These are phyloP conservation scores for Parapsyche elsis DNA, from an alignment of 1,140 invertebrate genomes.

Conservation along the genomic window DNA sequence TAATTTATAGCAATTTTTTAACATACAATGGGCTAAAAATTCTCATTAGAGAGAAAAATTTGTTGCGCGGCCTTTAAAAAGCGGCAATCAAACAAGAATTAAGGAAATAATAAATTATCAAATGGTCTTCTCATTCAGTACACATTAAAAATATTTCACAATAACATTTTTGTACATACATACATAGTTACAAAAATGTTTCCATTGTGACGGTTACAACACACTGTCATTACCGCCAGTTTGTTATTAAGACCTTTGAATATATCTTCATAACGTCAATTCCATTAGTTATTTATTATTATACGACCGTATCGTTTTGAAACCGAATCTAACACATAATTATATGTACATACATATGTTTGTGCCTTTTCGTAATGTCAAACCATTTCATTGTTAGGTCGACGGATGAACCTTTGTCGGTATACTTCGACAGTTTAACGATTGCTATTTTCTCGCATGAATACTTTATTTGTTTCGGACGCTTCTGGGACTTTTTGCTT, in stretches of 20 bases:
- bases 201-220: not conserved
- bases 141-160: not conserved
- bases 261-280: not conserved
- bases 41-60: not conserved
- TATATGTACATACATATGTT: not conserved
- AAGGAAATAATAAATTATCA: conserved; percentile 20
- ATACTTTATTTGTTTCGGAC: conserved; percentile 1
- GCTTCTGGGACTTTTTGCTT: not conserved
- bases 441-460: conserved; percentile 2
- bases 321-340: not conserved
- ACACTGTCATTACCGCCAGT: not conserved
- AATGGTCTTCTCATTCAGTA: not conserved
- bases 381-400: not conserved
- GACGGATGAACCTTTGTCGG: not conserved
- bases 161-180: not conserved
- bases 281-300: not conserved
- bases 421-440: not conserved
- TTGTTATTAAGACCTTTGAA: not conserved
- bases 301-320: conserved; percentile 8
- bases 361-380: not conserved
- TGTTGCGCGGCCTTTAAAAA: not conserved
- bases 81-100: not conserved
- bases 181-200: not conserved
- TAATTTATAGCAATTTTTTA: no score
- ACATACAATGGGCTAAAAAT: no score